A percentile compares a stretch with the other conserved stretches of the same genome.
These are phyloP conservation scores for Ichneumoninae sp. DNA, from an alignment of 2,888 invertebrate species.

Conservation along the genomic window DNA sequence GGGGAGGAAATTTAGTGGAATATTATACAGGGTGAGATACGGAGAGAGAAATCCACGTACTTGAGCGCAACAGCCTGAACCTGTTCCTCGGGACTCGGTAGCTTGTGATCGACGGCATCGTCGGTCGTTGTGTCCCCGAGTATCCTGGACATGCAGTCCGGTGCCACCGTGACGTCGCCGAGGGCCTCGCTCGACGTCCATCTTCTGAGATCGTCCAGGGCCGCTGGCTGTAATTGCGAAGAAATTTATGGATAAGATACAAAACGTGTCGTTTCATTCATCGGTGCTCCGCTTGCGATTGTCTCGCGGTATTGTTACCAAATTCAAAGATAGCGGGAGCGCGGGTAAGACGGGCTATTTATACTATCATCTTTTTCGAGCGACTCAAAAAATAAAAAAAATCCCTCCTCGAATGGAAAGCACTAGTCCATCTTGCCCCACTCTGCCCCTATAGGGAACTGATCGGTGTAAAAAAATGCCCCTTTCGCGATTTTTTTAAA, in stretches of 20 bases:
- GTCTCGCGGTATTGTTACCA: neutral
- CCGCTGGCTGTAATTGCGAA: conserved; percentile 89
- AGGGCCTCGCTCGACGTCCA: conserved; percentile 94
- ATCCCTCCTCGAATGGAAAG: no score
- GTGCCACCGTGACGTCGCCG: conserved; percentile 92
- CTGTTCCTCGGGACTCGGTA: conserved; percentile 95
- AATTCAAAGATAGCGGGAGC: neutral
- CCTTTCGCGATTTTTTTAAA: no score
- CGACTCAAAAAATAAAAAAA: no score
- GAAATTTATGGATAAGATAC: conserved; percentile 39
- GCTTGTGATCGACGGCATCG: conserved; percentile 92
- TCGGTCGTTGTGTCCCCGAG: conserved; percentile 86
- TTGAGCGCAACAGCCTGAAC: conserved; percentile 92
- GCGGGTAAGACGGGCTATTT: no score
- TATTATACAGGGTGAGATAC: neutral
- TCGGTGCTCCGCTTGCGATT: neutral
- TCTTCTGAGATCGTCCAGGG: conserved; percentile 91
- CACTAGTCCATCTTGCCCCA: neutral
- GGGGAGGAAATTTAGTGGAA: neutral
- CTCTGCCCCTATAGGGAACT: neutral
- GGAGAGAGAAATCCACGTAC: conserved; percentile 85
- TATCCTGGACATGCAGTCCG: conserved; percentile 91
- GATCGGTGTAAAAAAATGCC: no score
- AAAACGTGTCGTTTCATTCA: conserved; percentile 56
- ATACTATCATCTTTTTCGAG: no score